Percentiles rank a stretch among this genome's conserved stretches.
Evolutionary conservation across 2,797 vertebrate genomes (phyloP).

Genomic region (Epinephelus malabaricus): DNA sequence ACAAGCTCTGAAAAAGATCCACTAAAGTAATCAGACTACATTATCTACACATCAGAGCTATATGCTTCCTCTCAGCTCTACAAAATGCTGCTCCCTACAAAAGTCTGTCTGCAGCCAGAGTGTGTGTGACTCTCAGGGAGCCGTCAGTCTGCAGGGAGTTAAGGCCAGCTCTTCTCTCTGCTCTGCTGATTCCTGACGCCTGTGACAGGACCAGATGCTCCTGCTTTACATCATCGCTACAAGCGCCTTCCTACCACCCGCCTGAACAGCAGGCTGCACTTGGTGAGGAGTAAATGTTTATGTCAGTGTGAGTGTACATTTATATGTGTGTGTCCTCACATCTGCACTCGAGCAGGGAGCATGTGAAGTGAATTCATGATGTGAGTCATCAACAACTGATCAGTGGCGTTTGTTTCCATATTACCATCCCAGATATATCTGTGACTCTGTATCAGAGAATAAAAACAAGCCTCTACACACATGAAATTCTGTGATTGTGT

Average conservation of each 20-base stretch:
- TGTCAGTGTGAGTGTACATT: not conserved
- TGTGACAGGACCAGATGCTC: constrained; percentile 48
- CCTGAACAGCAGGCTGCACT: not conserved
- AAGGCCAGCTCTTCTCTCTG: constrained; percentile 1
- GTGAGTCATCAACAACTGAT: too few species aligned
- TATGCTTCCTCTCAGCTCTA: not conserved
- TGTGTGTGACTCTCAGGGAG: constrained; percentile 12
- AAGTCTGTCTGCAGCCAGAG: not conserved
- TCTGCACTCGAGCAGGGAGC: not conserved
- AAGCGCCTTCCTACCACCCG: not conserved
- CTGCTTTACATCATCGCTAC: constrained; percentile 26
- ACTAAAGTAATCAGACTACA: not conserved
- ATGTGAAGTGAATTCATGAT: not conserved
- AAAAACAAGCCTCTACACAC: too few species aligned
- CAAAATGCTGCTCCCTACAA: not conserved
- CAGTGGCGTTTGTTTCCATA: too few species aligned
- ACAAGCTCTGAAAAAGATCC: too few species aligned
- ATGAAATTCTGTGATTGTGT: not conserved
- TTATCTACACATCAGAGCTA: too few species aligned
- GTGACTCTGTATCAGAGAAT: not conserved
- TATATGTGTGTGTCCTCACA: not conserved
- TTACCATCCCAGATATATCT: too few species aligned
- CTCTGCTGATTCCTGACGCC: constrained; percentile 31
- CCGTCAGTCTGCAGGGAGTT: constrained; percentile 22
- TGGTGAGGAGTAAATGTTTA: not conserved